Evolutionary conservation across 2,888 invertebrate species (phyloP).

Genomic region (Pegoplata infirma): DNA sequence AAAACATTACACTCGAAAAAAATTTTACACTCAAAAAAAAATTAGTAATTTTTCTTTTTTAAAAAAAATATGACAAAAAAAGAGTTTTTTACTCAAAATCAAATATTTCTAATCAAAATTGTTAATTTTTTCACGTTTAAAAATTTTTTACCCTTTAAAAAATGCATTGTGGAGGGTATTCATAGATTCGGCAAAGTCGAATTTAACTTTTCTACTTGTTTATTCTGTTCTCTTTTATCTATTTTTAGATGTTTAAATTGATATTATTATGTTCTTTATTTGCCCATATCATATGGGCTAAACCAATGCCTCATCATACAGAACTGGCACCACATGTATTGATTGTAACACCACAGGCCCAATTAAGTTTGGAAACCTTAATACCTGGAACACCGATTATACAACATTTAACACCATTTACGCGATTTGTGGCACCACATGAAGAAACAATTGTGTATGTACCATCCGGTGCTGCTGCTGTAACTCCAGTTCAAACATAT

Average conservation of each 20-base stretch:
- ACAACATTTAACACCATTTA: slow-evolving; percentile 74
- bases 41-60: too few relatives aligned
- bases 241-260: slow-evolving; percentile 69
- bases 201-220: neutral
- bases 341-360: slow-evolving; percentile 76
- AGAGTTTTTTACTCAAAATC: too few relatives aligned
- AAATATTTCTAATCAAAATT: too few relatives aligned
- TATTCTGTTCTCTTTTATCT: slow-evolving; percentile 16
- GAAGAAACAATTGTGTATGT: slow-evolving; percentile 76
- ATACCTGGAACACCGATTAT: slow-evolving; percentile 63
- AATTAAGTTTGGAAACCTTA: slow-evolving; percentile 75
- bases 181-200: too few relatives aligned
- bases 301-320: slow-evolving; percentile 65
- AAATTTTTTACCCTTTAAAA: too few relatives aligned
- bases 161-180: too few relatives aligned
- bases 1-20: too few relatives aligned
- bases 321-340: slow-evolving; percentile 72
- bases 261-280: slow-evolving; percentile 68
- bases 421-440: slow-evolving; percentile 72
- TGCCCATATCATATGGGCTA: slow-evolving; percentile 66
- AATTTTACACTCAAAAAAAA: too few relatives aligned
- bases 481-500: neutral
- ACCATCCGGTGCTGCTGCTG: slow-evolving; percentile 69
- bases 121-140: too few relatives aligned
- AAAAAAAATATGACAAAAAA: too few relatives aligned